Evolutionary conservation across 2,113 vertebrate species (phyloP), one percentile per base, ranked within the genome.

Genomic region (Alexandromys fortis): DNA sequence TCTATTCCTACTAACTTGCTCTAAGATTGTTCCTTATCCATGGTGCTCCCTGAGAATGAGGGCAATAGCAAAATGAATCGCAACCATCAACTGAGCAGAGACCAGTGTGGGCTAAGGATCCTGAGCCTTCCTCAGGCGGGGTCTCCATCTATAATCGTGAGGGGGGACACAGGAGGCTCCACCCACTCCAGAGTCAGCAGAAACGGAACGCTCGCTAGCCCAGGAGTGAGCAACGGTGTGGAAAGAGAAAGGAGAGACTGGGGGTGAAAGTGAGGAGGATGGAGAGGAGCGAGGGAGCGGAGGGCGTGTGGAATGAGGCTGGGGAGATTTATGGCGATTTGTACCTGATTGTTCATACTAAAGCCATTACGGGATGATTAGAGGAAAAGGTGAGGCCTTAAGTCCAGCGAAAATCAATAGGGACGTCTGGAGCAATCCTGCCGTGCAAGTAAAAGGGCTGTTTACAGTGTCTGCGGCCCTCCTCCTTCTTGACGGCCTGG

Each of bases 321-420:
- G 92, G 97, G 92, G 90, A 99, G 99, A 99, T 99, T 99, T 99
- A 99, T 99, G 99, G 99, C 99, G 98, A 99, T 99, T 99, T 99
- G 98, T 99, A 99, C 99, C 98, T 99, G 99, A 99, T 99, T 99
- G 99, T 99, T 99, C 99, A 99, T 99, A 99, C 99, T 99, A 99
- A 99, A 99, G 99, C 99, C 99, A 99, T 99, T 99, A 99, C 99
- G 99, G 99, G 99, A 99, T 99, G 99, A 99, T 99, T 99, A 99
- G 99, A 99, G 99, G 99, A 99, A 99, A 99, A 99, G 99, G 99
- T 99, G 99, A 99, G 99, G 99, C 99, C 99, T 99, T 99, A 99
- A 99, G 99, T 99, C 99, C 99, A 99, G 99, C 98, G 98, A 99
- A 99, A 99, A 99, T 99, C 99, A 99, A 99, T 99, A 99, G 98